phyloP scores from a whole-genome alignment of 2,888 invertebrate species.

The Apamea crenata region DNA sequence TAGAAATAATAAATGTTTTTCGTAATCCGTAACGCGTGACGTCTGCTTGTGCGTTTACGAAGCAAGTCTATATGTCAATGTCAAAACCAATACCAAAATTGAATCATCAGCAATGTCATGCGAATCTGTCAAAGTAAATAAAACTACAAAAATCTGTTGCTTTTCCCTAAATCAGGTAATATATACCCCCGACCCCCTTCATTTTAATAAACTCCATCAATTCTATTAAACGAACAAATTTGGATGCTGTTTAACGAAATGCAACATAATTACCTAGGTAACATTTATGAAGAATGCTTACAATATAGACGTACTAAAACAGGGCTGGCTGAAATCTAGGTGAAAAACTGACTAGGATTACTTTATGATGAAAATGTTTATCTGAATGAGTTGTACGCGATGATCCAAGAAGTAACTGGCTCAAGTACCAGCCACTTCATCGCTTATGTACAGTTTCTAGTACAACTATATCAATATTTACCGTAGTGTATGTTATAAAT shows the following conservation, averaged over 20 bases:
- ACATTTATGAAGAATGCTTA: constrained; percentile 16
- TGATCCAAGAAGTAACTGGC: background rate
- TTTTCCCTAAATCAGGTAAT: background rate
- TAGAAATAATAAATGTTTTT: constrained; percentile 69
- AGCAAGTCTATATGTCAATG: constrained; percentile 33
- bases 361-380: no score
- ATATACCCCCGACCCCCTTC: no score
- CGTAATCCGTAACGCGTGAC: constrained; percentile 71
- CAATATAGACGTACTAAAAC: background rate
- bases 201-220: background rate
- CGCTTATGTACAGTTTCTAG: background rate
- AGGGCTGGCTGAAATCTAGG: background rate
- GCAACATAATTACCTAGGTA: background rate
- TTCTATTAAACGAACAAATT: background rate
- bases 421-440: background rate
- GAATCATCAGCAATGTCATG: background rate
- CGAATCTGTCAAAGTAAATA: background rate
- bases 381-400: background rate
- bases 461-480: background rate
- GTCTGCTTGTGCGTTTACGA: constrained; percentile 69
- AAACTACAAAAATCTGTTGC: background rate
- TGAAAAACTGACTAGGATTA: background rate
- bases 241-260: background rate
- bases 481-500: background rate
- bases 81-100: constrained; percentile 11